Evolutionary conservation across 2,888 invertebrate genomes (phyloP), one percentile per base, ranked within the genome.

Genomic region (Ditylenchus weischeri): DNA sequence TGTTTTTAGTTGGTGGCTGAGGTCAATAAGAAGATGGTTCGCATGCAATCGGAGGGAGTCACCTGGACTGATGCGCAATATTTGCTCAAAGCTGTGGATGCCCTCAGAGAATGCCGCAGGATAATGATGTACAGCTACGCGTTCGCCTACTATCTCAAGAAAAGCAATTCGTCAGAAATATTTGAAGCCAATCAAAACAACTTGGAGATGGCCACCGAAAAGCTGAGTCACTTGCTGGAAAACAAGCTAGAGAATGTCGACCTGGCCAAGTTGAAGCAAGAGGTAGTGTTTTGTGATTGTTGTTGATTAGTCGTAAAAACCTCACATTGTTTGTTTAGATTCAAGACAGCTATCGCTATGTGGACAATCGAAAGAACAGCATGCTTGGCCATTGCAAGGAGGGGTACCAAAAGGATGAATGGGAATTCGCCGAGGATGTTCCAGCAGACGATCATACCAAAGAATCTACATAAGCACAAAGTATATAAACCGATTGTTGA

Each of bases 51-150:
- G 84, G 93, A 93, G 85, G 93, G 93, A 84, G 95, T 96, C 94
- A 93, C 93, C 76, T 98, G 96, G 96, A 96, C 96, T 82, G 96
- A 98, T 88, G 94, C 95, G 71, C 96, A 98, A 88, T 98, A 96
- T 86, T 87, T 98, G 81, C 92, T 92, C 86, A 92, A 93, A 85
- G 96, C 96, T 67, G 86, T 87, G 19, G 86, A 86, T 74, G 84
- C 86, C 15, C 80, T 86, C 29, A 84, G 85, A 70, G 83, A 84
- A 70, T 96, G 95, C 87, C 89, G 96, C 76, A 93, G 48, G n/a
- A 62, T 48, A 2, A 43, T 62, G 48, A 62, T 62, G 62, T 62
- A 62, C n/a, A 62, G 43, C n/a, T 98, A 98, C 85, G 95, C 95
- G 78, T 98, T 98, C 88, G 96, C 96, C 81, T 98, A 93, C 87